Percentiles rank a stretch among this genome's conserved stretches.
These are phyloP conservation scores for Meloidogyne hapla DNA, from an alignment of 1,140 invertebrate species.

Conservation along the genomic window DNA sequence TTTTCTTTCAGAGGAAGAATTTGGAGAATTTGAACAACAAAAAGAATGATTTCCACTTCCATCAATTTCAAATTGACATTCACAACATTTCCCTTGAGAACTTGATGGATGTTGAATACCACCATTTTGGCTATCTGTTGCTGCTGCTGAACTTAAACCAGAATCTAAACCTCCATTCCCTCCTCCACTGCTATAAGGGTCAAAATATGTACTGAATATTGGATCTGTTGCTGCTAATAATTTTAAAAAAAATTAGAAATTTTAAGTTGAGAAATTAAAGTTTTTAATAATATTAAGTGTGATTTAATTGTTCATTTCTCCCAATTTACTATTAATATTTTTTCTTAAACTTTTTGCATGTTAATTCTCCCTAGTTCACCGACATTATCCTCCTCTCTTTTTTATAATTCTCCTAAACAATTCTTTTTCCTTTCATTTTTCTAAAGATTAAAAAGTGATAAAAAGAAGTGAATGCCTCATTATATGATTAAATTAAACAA, in stretches of 20 bases:
- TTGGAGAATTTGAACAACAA: slow-evolving; percentile 19
- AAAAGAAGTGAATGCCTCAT: slow-evolving; percentile 8
- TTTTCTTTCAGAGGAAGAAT: slow-evolving; percentile 18
- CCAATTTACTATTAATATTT: too few species aligned
- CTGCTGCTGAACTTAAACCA: slow-evolving; percentile 49
- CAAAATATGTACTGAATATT: background rate
- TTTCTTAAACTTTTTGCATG: too few species aligned
- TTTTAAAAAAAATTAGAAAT: too few species aligned
- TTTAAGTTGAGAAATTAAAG: too few species aligned
- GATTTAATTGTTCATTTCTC: too few species aligned
- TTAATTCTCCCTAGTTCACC: too few species aligned
- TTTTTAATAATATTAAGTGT: too few species aligned
- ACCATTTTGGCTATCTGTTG: slow-evolving; percentile 35
- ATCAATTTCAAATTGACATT: background rate
- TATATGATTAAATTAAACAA: background rate
- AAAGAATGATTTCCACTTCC: slow-evolving; percentile 13
- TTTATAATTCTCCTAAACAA: too few species aligned
- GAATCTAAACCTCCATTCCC: slow-evolving; percentile 44
- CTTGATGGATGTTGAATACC: background rate
- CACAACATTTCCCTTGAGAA: slow-evolving; percentile 7
- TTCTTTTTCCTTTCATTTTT: too few species aligned
- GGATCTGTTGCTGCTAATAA: background rate
- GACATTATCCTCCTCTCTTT: too few species aligned
- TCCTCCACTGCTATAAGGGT: slow-evolving; percentile 18
- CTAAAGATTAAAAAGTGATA: background rate